Evolutionary conservation across 2,797 vertebrate species (phyloP), one percentile per base, ranked within the genome.

Genomic region (Apogon hyalosoma): DNA sequence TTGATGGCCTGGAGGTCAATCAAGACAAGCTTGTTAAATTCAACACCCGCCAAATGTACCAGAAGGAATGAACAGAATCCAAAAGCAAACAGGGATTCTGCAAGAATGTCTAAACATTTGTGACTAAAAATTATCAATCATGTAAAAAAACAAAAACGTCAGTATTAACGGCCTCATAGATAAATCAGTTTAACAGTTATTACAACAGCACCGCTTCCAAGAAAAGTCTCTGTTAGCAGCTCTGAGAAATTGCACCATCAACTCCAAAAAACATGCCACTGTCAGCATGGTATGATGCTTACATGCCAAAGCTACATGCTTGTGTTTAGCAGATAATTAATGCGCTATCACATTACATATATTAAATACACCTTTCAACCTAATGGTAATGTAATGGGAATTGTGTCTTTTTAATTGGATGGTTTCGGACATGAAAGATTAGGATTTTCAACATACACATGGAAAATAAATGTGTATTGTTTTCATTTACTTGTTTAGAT

Each of bases 1-100:
- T 89, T 76, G 56, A 78, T 64, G 82, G 73, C 56, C 83, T 68
- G 60, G 75, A 82, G 90, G 83, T 85, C 86, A 84, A 65, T 80
- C 61, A 53, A 83, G 81, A 83, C 60, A 71, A 69, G 76, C 78
- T 62, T 63, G 88, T 82, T 81, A 88, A 83, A 88, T 87, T 87
- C 84, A 85, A 80, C 86, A 88, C 71, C 49, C 28, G 19, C 15
- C 36, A 68, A 75, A 45, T 52, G 51, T 15, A 19, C 43, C 61
- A 3, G 28, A 40, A 85, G 72, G 77, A 88, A 81, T 63, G 63
- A 78, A 69, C 69, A 72, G 77, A 72, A 77, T 82, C 63, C 59
- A 8, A 75, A 70, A 58, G 75, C 73, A 81, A 83, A 80, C 67
- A 78, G 47, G 33, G 62, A 13, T 39, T 42, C 36, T 43, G 53